Percentiles rank a stretch among this genome's conserved stretches.
Conservation (phyloP, 2,113 vertebrate genomes). For the Gavialis gangeticus region DNA sequence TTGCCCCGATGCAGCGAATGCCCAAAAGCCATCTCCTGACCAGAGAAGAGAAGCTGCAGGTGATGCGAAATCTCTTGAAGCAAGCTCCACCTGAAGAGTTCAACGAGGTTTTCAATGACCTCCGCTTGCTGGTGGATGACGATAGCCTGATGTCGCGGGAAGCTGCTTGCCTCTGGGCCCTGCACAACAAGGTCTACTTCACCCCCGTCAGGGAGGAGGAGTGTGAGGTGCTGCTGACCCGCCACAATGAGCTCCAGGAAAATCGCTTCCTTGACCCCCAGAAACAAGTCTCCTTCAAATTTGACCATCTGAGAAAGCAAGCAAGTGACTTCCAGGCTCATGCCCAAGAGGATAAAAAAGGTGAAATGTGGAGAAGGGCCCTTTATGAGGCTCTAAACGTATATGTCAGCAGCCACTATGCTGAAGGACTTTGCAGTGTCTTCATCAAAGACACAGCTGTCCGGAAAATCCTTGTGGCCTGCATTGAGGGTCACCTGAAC, state of each 20-base stretch:
- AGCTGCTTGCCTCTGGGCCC: background rate
- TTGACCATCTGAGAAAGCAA: background rate
- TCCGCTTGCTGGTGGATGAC: background rate
- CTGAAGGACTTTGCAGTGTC: background rate
- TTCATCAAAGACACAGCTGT: constrained; percentile 22
- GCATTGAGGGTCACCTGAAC: background rate
- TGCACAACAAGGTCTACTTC: constrained; percentile 17
- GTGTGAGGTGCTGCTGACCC: constrained; percentile 3
- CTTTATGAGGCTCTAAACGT: background rate
- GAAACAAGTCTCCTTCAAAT: background rate
- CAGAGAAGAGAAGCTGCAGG: background rate
- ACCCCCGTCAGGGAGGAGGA: background rate
- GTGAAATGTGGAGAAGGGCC: background rate
- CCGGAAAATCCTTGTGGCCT: constrained; percentile 9
- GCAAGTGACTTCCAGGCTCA: background rate
- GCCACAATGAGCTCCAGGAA: constrained; percentile 6
- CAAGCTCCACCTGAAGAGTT: constrained; percentile 3
- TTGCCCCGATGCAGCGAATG: background rate
- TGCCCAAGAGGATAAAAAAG: background rate
- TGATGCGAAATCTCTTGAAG: background rate
- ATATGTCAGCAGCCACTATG: background rate
- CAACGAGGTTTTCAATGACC: background rate
- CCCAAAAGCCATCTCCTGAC: background rate
- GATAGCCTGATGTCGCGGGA: background rate
- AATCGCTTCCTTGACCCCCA: constrained; percentile 8